Evolutionary conservation across 2,888 invertebrate species (phyloP), one percentile per base, ranked within the genome.

Genomic region (Tachina fera): DNA sequence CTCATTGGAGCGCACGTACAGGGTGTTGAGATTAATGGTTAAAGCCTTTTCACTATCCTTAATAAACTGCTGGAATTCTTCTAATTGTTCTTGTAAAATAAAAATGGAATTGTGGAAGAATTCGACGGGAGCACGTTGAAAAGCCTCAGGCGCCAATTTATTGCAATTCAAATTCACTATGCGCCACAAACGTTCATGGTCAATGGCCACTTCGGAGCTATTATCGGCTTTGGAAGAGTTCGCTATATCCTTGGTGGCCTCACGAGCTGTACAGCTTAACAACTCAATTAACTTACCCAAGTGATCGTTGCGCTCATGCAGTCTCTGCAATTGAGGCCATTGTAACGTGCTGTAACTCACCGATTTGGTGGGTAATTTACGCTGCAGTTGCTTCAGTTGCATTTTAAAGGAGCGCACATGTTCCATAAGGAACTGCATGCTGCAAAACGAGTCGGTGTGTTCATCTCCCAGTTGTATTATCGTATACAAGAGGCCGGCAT

Each of bases 11-110:
- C 94, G 93, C 88, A 93, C 93, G 83, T 91, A 93, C 56, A 92
- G 92, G 1, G 93, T 94, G 65, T 91, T 90, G 6, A 89, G 89
- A 47, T 91, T 89, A 11, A 89, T 90, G 31, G 91, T 95, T 19
- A 95, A 96, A 90, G 97, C 97, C 90, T 96, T 96, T 90, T 97
- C 96, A 88, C 96, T 96, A 91, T 97, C 96, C 89, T 97, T 96
- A 81, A 97, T 94, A 90, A 96, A 95, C 76, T 95, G 94, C 0
- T 95, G 95, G 47, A 97, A 91, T 9, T 94, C 94, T 10, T 94
- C 92, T 74, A 95, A 94, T 14, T 93, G 92, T 6, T 94, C 94
- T 8, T 94, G 92, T 74, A 95, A 94, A 14, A 93, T 92, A 1
- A 94, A 89, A 6, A 84, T 79, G 6, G 86, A 88, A 6, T 86